Evolutionary conservation across 2,888 invertebrate species (phyloP).

Genomic region (Orthosia incerta): DNA sequence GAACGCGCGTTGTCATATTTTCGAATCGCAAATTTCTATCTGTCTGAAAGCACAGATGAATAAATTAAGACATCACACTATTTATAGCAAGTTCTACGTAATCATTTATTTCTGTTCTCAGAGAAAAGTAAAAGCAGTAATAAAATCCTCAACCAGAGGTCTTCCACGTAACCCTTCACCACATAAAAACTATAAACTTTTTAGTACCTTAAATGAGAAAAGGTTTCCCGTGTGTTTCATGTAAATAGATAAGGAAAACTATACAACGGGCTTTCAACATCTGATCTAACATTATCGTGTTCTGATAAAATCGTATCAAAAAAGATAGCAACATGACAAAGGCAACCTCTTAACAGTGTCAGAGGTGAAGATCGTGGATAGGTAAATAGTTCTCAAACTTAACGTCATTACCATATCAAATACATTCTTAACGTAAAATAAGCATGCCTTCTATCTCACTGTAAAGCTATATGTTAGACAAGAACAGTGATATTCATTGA

Average conservation of each 20-base stretch:
- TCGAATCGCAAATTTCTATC: background rate
- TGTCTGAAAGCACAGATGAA: background rate
- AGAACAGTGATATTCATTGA: conserved; percentile 60
- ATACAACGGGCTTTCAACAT: conserved; percentile 57
- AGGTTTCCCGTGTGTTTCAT: conserved; percentile 60
- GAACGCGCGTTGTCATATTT: background rate
- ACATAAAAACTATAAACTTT: conserved; percentile 62
- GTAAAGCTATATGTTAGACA: conserved; percentile 47
- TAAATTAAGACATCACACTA: background rate
- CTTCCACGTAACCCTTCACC: conserved; percentile 40
- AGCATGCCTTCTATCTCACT: conserved; percentile 46
- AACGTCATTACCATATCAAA: conserved; percentile 66
- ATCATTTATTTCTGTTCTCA: conserved; percentile 26
- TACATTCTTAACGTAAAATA: conserved; percentile 61
- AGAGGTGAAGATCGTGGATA: conserved; percentile 71
- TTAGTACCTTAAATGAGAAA: conserved; percentile 61
- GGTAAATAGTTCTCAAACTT: conserved; percentile 63
- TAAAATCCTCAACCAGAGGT: conserved; percentile 38
- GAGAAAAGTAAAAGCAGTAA: conserved; percentile 45
- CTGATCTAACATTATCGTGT: conserved; percentile 52
- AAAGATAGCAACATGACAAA: conserved; percentile 70
- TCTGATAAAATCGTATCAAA: conserved; percentile 63
- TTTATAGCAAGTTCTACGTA: background rate
- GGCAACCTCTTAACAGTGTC: conserved; percentile 68
- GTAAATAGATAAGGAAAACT: conserved; percentile 57